phyloP scores from a whole-genome alignment of 2,888 invertebrate species.

The Melipona bicolor region DNA sequence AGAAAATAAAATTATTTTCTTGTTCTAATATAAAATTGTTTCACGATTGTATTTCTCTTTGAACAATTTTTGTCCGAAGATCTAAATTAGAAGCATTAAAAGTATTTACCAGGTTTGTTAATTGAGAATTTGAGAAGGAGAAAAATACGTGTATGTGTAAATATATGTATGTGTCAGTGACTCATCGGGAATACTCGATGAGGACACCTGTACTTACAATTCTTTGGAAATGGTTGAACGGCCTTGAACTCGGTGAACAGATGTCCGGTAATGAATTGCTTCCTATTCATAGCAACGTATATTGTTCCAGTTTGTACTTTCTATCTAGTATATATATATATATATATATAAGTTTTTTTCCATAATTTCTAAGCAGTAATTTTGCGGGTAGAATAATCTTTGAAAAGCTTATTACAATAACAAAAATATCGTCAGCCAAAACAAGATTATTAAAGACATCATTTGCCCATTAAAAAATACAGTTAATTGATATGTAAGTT shows the following conservation, averaged over 20 bases:
- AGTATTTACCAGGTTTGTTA: background rate
- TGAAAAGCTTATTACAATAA: background rate
- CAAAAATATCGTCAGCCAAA: background rate
- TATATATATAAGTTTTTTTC: no score
- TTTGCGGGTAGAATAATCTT: background rate
- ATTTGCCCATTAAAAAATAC: background rate
- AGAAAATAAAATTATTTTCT: background rate
- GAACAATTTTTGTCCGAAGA: no score
- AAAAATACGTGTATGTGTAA: background rate
- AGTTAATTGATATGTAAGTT: background rate
- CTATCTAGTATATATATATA: background rate
- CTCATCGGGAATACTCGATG: slow-evolving; percentile 31
- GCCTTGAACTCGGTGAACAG: slow-evolving; percentile 44
- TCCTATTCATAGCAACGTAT: slow-evolving; percentile 11
- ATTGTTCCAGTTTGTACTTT: background rate
- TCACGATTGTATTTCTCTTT: no score
- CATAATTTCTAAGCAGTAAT: no score
- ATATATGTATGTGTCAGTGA: background rate
- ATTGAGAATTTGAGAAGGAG: background rate
- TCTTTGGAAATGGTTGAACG: slow-evolving; percentile 45
- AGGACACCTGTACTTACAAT: slow-evolving; percentile 30
- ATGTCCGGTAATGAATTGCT: slow-evolving; percentile 35
- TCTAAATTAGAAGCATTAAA: background rate
- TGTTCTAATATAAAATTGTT: no score
- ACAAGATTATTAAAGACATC: background rate